Evolutionary conservation across 1,140 invertebrate genomes (phyloP).

Genomic region (Pogonomyrmex barbatus): DNA sequence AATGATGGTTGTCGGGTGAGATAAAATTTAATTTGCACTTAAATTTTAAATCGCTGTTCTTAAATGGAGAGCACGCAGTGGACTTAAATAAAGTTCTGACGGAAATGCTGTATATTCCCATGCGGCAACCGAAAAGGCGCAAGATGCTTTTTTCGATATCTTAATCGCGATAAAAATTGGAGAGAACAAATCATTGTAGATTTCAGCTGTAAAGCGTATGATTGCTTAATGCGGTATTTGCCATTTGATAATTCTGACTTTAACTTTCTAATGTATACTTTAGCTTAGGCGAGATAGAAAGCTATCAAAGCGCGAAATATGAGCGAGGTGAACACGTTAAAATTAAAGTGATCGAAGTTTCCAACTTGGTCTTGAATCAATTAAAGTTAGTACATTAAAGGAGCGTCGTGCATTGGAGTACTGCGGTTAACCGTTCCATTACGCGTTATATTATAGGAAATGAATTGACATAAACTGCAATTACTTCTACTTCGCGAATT

Average conservation of each 20-base stretch:
- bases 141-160: neutral
- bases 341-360: slow-evolving; percentile 49
- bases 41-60: slow-evolving; percentile 23
- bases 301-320: slow-evolving; percentile 24
- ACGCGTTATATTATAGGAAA: slow-evolving; percentile 41
- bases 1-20: slow-evolving; percentile 34
- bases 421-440: slow-evolving; percentile 58
- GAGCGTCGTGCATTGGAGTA: neutral
- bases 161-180: neutral
- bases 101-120: neutral
- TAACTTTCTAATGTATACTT: slow-evolving; percentile 34
- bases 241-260: slow-evolving; percentile 14
- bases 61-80: neutral
- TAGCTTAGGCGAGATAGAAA: neutral
- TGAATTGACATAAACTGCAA: slow-evolving; percentile 46
- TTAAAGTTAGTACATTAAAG: slow-evolving; percentile 54
- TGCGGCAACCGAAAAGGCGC: neutral
- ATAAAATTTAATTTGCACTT: slow-evolving; percentile 45
- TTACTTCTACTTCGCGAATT: neutral
- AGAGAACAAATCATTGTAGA: neutral
- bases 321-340: slow-evolving; percentile 19
- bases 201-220: neutral
- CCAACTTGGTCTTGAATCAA: slow-evolving; percentile 48
- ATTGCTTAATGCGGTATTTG: neutral
- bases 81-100: neutral